Evolutionary conservation across 2,888 invertebrate species (phyloP), one percentile per base, ranked within the genome.

Genomic region (Phytoseiulus persimilis): DNA sequence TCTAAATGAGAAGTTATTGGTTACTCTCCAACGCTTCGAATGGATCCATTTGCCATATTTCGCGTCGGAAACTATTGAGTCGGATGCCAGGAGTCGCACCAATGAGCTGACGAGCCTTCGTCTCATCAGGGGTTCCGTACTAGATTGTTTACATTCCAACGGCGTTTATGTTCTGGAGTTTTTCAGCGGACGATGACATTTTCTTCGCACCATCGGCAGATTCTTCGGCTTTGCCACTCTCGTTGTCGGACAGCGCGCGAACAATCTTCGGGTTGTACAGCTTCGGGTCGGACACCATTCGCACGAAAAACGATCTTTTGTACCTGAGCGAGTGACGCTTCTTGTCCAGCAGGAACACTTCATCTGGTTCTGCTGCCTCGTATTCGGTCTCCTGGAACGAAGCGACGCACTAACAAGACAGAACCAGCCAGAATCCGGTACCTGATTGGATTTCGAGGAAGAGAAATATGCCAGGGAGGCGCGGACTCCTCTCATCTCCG

Each of bases 261-360:
- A 91, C 91, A 89, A 97, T 97, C 90, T 96, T 96, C 65, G 97
- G 97, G 93, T 97, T 97, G 94, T 97, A 97, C 92, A 98, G 96
- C 93, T 98, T 98, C 0, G 98, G 98, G 94, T 98, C 98, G 93
- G 96, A 96, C 91, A 97, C 98, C 98, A 98, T 98, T 89, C 98
- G 96, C 90, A 98, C 98, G 93, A 98, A 97, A 94, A 98, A 98
- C 28, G 97, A 97, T 90, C 98, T 95, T 93, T 97, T 97, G 93
- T 97, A 96, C 14, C 96, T 96, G 92, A 98, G 93, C 6, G 96
- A 95, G 90, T 96, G 95, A 92, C 95, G 95, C 92, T 95, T 94
- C 92, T 92, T 92, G 89, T 92, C 92, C 90, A 91, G 90, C 32
- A 91, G 90, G 90, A 91, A 91, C 11, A 92, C 91, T 91, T 92